Conservation (phyloP, 2,113 vertebrate genomes). For the Saiga tatarica region DNA sequence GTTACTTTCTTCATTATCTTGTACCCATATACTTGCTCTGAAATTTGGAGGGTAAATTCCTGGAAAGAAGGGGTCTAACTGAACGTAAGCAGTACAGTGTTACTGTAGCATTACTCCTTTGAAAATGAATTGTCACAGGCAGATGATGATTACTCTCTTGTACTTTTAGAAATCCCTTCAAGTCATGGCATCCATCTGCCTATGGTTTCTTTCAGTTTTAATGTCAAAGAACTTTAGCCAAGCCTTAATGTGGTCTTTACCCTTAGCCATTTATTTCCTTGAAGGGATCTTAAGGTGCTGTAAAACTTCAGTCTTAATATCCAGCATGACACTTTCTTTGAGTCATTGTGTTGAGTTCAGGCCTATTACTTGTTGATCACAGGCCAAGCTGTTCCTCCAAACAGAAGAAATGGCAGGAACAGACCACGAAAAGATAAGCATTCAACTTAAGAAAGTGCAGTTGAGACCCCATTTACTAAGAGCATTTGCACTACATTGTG, state of each 20-base stretch:
- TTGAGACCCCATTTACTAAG: not conserved
- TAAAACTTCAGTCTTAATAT: not conserved
- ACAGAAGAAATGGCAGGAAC: conserved; percentile 15
- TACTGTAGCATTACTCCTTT: not conserved
- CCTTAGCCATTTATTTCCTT: not conserved
- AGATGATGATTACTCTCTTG: not conserved
- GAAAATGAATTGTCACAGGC: not conserved
- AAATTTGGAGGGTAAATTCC: not conserved
- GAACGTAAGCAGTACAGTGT: not conserved
- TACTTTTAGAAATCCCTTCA: not conserved
- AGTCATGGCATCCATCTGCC: not conserved
- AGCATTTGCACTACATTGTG: not conserved
- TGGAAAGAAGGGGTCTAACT: not conserved
- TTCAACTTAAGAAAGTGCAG: not conserved
- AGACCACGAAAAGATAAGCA: not conserved
- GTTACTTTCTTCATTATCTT: not conserved
- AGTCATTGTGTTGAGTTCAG: not conserved
- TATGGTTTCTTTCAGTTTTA: not conserved
- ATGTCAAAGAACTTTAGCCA: not conserved
- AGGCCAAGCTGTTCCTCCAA: not conserved
- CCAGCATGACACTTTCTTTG: not conserved
- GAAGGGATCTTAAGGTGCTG: not conserved
- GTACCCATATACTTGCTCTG: not conserved
- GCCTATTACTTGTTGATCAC: not conserved
- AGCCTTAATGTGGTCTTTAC: not conserved